These are phyloP conservation scores for Rhegmatorhina hoffmannsi DNA, from an alignment of 2,113 vertebrate species.

Conservation along the genomic window DNA sequence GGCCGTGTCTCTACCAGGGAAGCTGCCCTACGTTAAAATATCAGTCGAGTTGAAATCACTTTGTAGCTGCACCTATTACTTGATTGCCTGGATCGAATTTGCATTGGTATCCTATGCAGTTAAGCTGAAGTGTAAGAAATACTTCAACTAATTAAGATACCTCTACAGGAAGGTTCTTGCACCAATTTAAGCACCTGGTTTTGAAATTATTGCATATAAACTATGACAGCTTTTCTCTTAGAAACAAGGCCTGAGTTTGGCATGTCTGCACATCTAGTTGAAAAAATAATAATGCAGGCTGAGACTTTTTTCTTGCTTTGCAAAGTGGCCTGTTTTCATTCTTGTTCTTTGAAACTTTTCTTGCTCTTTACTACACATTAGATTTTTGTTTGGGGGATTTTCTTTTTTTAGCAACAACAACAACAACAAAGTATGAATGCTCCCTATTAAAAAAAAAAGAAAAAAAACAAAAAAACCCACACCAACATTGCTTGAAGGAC, in stretches of 20 bases:
- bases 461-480: too few relatives aligned
- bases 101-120: neutral
- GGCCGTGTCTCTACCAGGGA: conserved; percentile 49
- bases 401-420: neutral
- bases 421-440: conserved; percentile 39
- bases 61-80: neutral
- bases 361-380: conserved; percentile 5
- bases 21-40: neutral
- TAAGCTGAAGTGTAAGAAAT: neutral
- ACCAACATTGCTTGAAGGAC: conserved; percentile 75
- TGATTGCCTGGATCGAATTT: neutral
- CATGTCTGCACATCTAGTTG: conserved; percentile 58
- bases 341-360: conserved; percentile 49
- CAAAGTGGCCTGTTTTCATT: conserved; percentile 22
- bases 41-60: neutral
- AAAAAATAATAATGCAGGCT: conserved; percentile 65
- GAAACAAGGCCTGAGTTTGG: conserved; percentile 58
- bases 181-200: neutral
- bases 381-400: neutral
- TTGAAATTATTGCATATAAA: neutral
- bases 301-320: conserved; percentile 56
- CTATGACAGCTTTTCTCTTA: conserved; percentile 23
- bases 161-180: conserved; percentile 18
- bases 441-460: conserved; percentile 5
- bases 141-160: neutral